Conservation (phyloP, 2,113 vertebrate genomes). For the Anolis sagrei region DNA sequence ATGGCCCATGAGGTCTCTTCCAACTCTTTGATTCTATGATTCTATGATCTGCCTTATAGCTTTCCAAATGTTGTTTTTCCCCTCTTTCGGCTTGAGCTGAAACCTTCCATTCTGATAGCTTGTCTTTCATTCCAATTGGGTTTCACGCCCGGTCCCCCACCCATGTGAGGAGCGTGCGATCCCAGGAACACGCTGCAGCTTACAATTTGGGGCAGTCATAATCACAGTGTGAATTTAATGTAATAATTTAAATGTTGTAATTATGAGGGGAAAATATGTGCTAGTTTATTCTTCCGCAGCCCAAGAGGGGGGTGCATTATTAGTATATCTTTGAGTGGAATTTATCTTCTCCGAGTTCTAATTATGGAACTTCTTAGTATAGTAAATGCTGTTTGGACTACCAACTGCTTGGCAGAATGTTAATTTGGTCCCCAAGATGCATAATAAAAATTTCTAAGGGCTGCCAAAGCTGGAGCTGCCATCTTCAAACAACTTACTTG, state of each 20-base stretch:
- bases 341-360: conserved; percentile 41
- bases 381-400: conserved; percentile 32
- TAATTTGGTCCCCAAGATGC: conserved; percentile 35
- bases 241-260: conserved; percentile 44
- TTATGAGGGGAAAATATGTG: conserved; percentile 35
- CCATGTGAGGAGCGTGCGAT: neutral
- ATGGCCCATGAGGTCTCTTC: no score
- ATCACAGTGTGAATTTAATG: conserved; percentile 36
- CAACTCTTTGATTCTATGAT: no score
- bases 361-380: conserved; percentile 36
- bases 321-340: conserved; percentile 22
- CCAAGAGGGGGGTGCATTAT: conserved; percentile 28
- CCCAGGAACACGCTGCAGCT: neutral
- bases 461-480: conserved; percentile 8
- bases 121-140: neutral
- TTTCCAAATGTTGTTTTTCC: neutral
- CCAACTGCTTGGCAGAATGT: conserved; percentile 32
- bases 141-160: neutral
- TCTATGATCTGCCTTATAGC: neutral
- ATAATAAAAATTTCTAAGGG: conserved; percentile 6
- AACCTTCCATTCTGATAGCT: neutral
- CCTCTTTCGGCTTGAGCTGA: no score
- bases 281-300: conserved; percentile 33
- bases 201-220: conserved; percentile 33
- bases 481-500: conserved; percentile 9